A percentile compares a stretch with the other conserved stretches of the same genome.
phyloP scores from a whole-genome alignment of 2,888 invertebrate genomes.

The Operophtera brumata region DNA sequence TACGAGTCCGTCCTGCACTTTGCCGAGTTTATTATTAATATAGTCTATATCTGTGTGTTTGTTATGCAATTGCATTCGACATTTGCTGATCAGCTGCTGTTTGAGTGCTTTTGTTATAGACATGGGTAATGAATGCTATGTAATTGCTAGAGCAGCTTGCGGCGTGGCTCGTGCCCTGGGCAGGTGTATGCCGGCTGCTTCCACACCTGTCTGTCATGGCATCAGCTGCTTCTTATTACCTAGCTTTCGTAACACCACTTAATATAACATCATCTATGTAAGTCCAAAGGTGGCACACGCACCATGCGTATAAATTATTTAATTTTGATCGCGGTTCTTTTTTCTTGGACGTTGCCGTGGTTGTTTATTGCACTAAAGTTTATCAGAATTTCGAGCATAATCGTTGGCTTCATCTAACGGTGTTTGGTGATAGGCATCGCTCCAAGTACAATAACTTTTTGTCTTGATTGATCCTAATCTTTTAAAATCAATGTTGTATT shows the following conservation, averaged over 20 bases:
- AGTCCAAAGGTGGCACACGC: conserved; percentile 14
- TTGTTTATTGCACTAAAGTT: neutral
- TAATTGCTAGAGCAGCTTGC: conserved; percentile 72
- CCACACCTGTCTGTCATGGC: conserved; percentile 77
- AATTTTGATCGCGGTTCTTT: neutral
- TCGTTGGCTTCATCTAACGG: neutral
- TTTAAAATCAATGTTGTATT: neutral
- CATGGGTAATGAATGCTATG: conserved; percentile 48
- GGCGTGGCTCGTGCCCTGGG: conserved; percentile 65
- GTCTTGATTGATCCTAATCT: neutral
- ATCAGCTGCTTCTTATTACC: conserved; percentile 72
- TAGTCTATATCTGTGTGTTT: too few relatives aligned
- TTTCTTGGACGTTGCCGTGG: neutral
- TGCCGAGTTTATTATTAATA: too few relatives aligned
- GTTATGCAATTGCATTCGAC: conserved; percentile 41
- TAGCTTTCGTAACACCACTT: conserved; percentile 34
- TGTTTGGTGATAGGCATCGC: neutral
- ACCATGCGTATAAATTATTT: conserved; percentile 13
- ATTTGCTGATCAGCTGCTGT: conserved; percentile 55
- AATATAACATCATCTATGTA: conserved; percentile 15
- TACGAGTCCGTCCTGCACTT: too few relatives aligned
- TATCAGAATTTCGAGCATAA: neutral
- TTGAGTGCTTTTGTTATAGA: conserved; percentile 49
- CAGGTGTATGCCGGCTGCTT: conserved; percentile 74
- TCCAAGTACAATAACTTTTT: neutral